Percentiles rank a stretch among this genome's conserved stretches.
These are phyloP conservation scores for Diplogasteroides magnus DNA, from an alignment of 1,140 invertebrate species.

Conservation along the genomic window DNA sequence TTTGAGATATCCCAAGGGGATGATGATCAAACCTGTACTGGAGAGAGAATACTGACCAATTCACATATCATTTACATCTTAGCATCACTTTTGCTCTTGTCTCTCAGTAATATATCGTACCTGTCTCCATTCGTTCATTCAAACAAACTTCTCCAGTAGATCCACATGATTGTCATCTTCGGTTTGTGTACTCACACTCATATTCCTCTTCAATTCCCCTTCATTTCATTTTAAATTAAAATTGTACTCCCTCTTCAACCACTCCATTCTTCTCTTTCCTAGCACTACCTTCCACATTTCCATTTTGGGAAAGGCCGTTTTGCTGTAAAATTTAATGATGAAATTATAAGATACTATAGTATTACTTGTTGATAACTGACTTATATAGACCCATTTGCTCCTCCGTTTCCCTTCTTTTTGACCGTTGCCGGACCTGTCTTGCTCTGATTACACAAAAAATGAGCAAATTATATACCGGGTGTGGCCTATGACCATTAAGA, in stretches of 20 bases:
- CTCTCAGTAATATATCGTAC: too few species aligned
- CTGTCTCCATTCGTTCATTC: neutral
- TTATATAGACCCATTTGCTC: neutral
- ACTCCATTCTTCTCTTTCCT: too few species aligned
- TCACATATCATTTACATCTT: neutral
- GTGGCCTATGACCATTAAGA: neutral
- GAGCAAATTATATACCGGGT: neutral
- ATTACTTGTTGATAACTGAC: too few species aligned
- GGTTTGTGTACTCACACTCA: neutral
- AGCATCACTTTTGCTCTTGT: too few species aligned
- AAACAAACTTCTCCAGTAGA: neutral
- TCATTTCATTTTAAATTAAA: too few species aligned
- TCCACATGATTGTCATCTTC: neutral
- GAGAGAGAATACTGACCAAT: neutral
- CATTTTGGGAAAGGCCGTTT: neutral
- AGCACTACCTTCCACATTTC: too few species aligned
- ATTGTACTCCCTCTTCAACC: too few species aligned
- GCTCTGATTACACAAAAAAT: neutral
- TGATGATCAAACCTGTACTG: neutral
- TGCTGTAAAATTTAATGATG: neutral
- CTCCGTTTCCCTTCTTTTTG: neutral
- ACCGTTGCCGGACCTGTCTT: neutral
- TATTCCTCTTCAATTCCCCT: neutral
- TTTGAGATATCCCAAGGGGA: neutral
- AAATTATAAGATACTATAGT: too few species aligned